Evolutionary conservation across 2,888 invertebrate species (phyloP), one percentile per base, ranked within the genome.

Genomic region (Ptychoptera albimana): DNA sequence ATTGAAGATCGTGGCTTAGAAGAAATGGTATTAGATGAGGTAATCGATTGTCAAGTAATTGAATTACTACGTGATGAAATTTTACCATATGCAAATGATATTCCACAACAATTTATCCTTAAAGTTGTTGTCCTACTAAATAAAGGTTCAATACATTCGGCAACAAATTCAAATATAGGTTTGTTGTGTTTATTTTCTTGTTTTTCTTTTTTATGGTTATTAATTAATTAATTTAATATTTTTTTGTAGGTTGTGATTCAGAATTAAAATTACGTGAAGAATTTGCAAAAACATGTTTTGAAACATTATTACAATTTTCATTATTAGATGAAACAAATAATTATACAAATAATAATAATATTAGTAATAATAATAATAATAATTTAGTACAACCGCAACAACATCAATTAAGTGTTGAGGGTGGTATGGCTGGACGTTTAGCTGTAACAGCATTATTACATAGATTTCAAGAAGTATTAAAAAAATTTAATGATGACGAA

Each of bases 271-370:
- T 93, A 51, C 69, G 94, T 13, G 94, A 96, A 66, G 93, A 94
- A 60, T 94, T 96, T 67, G 94, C 96, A 38, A 85, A 93, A 59
- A 85, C 86, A 0, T 96, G 96, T 60, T 96, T 96, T 59, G 94
- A 96, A 66, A 94, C 94, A 0, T 68, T 96, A 16, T 70, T 96
- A 39, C 92, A 94, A 64, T 94, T 93, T 68, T 94, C 94, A 1
- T 74, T 84, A 58, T 68, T 86, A 6, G 85, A 86, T 53, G 84
- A 84, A 48, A 67, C 60, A 49, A 61, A 64, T 42, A 63, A 60
- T 48, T 23, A 23, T 23, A 47, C 53, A 23, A 42, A 45, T 9
- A 46, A 32, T 32, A 38, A 41, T 60, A 40, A 55, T 55, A 45
- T 5, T 23, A 23, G 47, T 36, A 48, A 48, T 12, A 36, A 49